A percentile compares a stretch with the other conserved stretches of the same genome.
Evolutionary conservation across 2,113 vertebrate genomes (phyloP).

Genomic region (Theristicus caerulescens): DNA sequence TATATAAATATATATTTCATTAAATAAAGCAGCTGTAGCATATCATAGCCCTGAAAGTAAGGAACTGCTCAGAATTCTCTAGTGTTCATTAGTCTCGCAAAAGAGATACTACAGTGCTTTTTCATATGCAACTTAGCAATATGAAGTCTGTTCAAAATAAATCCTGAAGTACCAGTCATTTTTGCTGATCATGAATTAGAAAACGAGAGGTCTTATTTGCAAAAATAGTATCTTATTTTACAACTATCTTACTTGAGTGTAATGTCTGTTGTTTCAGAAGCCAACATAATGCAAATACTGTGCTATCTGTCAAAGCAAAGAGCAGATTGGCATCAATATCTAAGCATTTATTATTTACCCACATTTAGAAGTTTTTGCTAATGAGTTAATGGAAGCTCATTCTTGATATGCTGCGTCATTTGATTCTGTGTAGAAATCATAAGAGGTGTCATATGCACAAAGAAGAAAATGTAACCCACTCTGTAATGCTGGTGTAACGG

Average conservation of each 20-base stretch:
- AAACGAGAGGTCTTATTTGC: too few species aligned
- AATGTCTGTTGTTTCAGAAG: background rate
- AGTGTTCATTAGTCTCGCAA: background rate
- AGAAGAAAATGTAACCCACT: background rate
- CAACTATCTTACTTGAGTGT: background rate
- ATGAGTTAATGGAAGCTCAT: background rate
- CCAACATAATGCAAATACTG: background rate
- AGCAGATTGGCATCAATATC: background rate
- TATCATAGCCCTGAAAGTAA: background rate
- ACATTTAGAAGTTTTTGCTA: background rate
- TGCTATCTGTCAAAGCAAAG: background rate
- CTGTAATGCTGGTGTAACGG: background rate
- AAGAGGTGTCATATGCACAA: background rate
- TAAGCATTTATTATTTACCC: background rate
- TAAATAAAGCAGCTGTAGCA: background rate
- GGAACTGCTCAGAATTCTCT: background rate
- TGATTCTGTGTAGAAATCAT: background rate
- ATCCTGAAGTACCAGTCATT: too few species aligned
- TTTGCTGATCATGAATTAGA: too few species aligned
- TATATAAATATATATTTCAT: background rate
- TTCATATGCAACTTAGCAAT: fast-evolving
- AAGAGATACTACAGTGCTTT: background rate
- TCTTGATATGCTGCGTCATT: background rate
- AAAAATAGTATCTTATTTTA: background rate
- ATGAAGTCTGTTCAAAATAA: background rate